A percentile compares a stretch with the other conserved stretches of the same genome.
Evolutionary conservation across 2,888 invertebrate species (phyloP).

Genomic region (Lithophane ornitopus): DNA sequence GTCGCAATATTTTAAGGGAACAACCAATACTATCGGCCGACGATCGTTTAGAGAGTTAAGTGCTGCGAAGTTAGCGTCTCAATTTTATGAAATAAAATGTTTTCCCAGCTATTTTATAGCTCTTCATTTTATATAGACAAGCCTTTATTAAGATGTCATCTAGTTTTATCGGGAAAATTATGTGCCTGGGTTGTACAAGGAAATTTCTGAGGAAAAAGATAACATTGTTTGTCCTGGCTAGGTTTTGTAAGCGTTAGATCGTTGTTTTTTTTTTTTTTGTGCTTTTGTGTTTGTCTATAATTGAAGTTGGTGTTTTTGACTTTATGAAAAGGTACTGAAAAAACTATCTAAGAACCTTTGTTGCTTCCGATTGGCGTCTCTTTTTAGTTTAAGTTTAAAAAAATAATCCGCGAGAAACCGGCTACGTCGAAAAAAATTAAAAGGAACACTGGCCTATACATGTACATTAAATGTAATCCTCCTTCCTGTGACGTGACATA

Average conservation of each 20-base stretch:
- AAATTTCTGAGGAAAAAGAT: constrained; percentile 41
- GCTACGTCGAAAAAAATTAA: background rate
- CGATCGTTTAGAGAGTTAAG: constrained; percentile 77
- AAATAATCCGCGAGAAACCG: background rate
- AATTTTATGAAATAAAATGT: constrained; percentile 77
- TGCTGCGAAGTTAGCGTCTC: constrained; percentile 70
- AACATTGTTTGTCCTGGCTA: constrained; percentile 5
- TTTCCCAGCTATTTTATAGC: constrained; percentile 52
- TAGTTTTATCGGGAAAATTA: constrained; percentile 59
- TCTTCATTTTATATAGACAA: constrained; percentile 63
- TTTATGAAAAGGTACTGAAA: background rate
- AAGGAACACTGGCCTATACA: background rate
- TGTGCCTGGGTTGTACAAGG: constrained; percentile 37
- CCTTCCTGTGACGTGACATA: background rate
- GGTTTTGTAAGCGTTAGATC: constrained; percentile 11
- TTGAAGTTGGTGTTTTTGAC: background rate
- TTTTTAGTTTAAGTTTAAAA: background rate
- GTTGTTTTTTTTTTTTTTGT: background rate
- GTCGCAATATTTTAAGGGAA: constrained; percentile 76
- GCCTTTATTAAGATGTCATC: constrained; percentile 63
- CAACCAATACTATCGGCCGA: constrained; percentile 76
- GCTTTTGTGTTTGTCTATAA: background rate
- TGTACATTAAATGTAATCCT: too few species aligned
- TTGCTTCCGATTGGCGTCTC: background rate
- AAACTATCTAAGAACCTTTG: background rate